Conservation (phyloP, 1,140 invertebrate genomes). For the Plectrocnemia conspersa region DNA sequence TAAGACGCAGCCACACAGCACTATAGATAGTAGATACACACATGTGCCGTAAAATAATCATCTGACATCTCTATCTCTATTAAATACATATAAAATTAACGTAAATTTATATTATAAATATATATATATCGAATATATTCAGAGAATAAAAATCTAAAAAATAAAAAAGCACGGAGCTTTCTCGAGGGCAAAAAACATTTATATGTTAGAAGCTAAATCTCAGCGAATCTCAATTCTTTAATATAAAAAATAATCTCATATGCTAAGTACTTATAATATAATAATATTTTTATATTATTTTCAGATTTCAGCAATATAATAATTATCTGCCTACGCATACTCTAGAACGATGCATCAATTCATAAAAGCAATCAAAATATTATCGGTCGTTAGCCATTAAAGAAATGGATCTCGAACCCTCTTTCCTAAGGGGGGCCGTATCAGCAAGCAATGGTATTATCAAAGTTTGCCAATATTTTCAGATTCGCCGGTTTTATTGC, state of each 20-base stretch:
- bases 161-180: too few species aligned
- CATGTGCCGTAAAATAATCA: too few species aligned
- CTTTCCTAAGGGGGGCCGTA: conserved; percentile 6
- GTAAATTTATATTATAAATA: too few species aligned
- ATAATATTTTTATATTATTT: too few species aligned
- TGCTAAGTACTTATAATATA: too few species aligned
- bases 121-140: neutral
- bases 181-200: conserved; percentile 8
- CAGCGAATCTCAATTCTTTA: neutral
- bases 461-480: conserved; percentile 34
- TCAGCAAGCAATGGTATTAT: conserved; percentile 24
- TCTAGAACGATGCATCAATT: conserved; percentile 5
- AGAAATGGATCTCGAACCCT: conserved; percentile 27
- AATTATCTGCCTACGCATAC: neutral
- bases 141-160: too few species aligned
- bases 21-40: too few species aligned
- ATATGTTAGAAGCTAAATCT: conserved; percentile 3
- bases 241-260: conserved; percentile 3
- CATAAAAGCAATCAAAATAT: conserved; percentile 30
- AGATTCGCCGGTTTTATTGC: conserved; percentile 31
- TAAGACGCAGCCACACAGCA: neutral
- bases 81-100: too few species aligned
- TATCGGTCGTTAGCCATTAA: conserved; percentile 35
- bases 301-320: too few species aligned
- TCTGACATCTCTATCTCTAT: too few species aligned